phyloP scores from a whole-genome alignment of 2,888 invertebrate genomes.

The Apodemia duryi region DNA sequence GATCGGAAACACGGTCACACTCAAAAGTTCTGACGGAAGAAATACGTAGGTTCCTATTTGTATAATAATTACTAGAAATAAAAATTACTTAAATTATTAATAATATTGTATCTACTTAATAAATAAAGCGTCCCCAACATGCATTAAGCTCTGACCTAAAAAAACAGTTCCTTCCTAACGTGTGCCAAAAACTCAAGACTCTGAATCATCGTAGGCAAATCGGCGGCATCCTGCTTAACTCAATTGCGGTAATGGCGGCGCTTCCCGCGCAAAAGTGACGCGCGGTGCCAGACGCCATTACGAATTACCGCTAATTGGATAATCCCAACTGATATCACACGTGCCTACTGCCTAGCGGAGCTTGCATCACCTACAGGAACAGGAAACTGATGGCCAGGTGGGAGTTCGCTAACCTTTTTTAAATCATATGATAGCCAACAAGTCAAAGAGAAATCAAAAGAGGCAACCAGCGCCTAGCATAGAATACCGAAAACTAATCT shows the following conservation, averaged over 20 bases:
- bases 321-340: constrained; percentile 14
- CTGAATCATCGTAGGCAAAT: constrained; percentile 53
- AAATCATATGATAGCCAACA: no score
- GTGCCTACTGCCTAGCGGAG: background rate
- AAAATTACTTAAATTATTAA: background rate
- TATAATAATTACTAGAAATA: no score
- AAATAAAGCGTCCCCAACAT: constrained; percentile 15
- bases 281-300: constrained; percentile 27
- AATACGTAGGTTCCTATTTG: no score
- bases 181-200: constrained; percentile 45
- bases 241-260: constrained; percentile 54
- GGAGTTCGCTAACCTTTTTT: background rate
- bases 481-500: no score
- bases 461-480: no score
- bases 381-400: background rate
- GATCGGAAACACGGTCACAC: no score
- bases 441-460: no score
- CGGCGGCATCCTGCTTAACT: constrained; percentile 62
- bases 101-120: background rate
- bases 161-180: constrained; percentile 13
- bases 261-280: constrained; percentile 61
- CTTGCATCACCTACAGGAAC: constrained; percentile 8
- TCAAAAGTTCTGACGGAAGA: no score
- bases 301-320: constrained; percentile 13
- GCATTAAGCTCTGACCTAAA: constrained; percentile 7